These are phyloP conservation scores for Tipula vernalis DNA, from an alignment of 2,888 invertebrate species.

Conservation along the genomic window DNA sequence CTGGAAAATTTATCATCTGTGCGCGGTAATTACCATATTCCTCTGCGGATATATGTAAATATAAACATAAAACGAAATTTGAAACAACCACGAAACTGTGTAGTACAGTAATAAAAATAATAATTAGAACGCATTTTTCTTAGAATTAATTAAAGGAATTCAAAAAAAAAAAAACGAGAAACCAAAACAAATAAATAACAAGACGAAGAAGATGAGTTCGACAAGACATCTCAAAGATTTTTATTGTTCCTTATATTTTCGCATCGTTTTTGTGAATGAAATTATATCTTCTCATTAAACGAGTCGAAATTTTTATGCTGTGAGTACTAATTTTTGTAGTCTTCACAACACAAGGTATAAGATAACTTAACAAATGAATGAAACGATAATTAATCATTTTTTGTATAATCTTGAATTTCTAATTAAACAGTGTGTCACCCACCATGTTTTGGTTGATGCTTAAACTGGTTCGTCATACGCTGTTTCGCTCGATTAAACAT, in stretches of 20 bases:
- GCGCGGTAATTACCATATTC: background rate
- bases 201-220: background rate
- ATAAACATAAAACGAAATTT: background rate
- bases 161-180: background rate
- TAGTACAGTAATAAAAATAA: background rate
- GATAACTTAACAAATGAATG: too few relatives aligned
- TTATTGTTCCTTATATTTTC: background rate
- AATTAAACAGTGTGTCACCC: too few relatives aligned
- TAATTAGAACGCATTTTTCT: background rate
- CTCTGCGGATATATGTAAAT: too few relatives aligned
- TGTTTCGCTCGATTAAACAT: background rate
- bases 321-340: too few relatives aligned
- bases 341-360: too few relatives aligned
- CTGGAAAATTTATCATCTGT: background rate
- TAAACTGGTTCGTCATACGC: background rate
- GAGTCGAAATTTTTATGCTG: too few relatives aligned
- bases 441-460: too few relatives aligned
- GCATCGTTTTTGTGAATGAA: background rate
- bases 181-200: background rate
- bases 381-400: too few relatives aligned
- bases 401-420: too few relatives aligned
- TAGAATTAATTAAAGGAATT: background rate
- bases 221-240: background rate
- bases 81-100: background rate
- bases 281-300: too few relatives aligned